phyloP scores from a whole-genome alignment of 1,140 invertebrate species.

The Stegodyphus dumicola region DNA sequence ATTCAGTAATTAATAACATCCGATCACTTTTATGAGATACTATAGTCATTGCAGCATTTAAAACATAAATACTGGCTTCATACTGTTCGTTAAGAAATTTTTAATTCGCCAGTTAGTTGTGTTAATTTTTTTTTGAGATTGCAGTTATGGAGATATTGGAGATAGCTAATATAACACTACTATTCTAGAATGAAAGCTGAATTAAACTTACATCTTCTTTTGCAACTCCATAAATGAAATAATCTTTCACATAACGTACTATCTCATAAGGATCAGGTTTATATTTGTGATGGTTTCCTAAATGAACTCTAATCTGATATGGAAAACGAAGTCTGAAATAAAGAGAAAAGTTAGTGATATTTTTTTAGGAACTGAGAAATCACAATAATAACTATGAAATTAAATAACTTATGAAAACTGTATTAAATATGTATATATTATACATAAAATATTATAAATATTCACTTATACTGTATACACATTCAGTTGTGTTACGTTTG shows the following conservation, averaged over 20 bases:
- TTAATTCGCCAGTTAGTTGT: too few relatives aligned
- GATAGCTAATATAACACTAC: too few relatives aligned
- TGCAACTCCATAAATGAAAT: conserved; percentile 23
- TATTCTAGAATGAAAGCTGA: too few relatives aligned
- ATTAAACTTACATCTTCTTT: not conserved
- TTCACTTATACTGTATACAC: not conserved
- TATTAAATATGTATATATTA: not conserved
- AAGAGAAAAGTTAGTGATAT: not conserved
- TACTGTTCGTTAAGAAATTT: too few relatives aligned
- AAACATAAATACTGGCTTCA: too few relatives aligned
- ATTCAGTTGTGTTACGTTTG: too few relatives aligned
- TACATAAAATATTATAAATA: not conserved
- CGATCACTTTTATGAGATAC: too few relatives aligned
- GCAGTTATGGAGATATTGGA: too few relatives aligned
- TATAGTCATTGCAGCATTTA: too few relatives aligned
- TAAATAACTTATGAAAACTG: not conserved
- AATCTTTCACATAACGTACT: conserved; percentile 34
- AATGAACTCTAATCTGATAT: conserved; percentile 7
- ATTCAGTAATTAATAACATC: too few relatives aligned
- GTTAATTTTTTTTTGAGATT: too few relatives aligned
- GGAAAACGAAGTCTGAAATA: not conserved
- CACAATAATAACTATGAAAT: not conserved
- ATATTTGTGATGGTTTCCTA: conserved; percentile 44
- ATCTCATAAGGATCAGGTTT: conserved; percentile 23
- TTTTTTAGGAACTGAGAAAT: not conserved